These are phyloP conservation scores for Sinella curviseta DNA, from an alignment of 1,140 invertebrate species.

Conservation along the genomic window DNA sequence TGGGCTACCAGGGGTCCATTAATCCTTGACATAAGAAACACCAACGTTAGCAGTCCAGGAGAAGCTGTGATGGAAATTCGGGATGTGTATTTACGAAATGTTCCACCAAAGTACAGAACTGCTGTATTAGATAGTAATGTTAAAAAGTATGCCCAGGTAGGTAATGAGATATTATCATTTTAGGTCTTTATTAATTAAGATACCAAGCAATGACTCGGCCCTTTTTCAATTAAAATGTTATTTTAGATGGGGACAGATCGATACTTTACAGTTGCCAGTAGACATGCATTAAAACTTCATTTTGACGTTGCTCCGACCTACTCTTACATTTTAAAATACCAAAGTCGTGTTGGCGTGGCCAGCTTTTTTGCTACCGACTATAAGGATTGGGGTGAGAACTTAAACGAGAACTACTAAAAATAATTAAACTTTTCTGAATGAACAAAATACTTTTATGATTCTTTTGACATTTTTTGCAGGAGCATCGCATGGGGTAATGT, in stretches of 20 bases:
- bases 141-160: not conserved
- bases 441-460: not conserved
- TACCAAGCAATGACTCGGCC: no score
- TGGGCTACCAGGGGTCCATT: not conserved
- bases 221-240: not conserved
- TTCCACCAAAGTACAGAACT: not conserved
- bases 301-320: constrained; percentile 26
- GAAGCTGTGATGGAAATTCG: constrained; percentile 2
- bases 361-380: constrained; percentile 6
- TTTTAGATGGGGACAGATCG: constrained; percentile 31
- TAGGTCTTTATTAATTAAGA: no score
- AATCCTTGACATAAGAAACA: not conserved
- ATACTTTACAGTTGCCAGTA: constrained; percentile 31
- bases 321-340: constrained; percentile 32
- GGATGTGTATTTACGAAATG: not conserved
- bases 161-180: no score
- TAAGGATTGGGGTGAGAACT: not conserved
- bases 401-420: not conserved
- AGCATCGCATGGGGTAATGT: constrained; percentile 35
- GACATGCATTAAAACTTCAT: constrained; percentile 21
- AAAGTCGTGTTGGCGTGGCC: constrained; percentile 21
- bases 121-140: not conserved
- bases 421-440: not conserved
- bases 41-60: not conserved
- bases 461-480: constrained; percentile 21